These are phyloP conservation scores for Tetragnatha versicolor DNA, from an alignment of 1,140 invertebrate genomes.

Conservation along the genomic window DNA sequence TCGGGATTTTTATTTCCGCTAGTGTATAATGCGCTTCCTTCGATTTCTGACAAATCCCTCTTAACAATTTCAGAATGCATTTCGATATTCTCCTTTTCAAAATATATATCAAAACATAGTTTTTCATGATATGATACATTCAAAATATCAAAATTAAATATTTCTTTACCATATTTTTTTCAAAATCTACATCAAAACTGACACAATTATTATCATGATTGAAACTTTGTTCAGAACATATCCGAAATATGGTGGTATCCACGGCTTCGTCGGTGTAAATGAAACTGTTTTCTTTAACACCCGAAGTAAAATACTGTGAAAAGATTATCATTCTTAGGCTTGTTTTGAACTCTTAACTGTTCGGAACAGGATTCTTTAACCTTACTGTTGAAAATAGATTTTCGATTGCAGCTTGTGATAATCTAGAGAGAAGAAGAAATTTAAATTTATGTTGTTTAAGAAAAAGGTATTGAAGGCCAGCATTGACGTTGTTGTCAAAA, in stretches of 20 bases:
- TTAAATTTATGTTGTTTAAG: not conserved
- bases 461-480: not conserved
- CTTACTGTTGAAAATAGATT: constrained; percentile 8
- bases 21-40: too few relatives aligned
- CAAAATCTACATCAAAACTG: not conserved
- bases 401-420: not conserved
- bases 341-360: constrained; percentile 10
- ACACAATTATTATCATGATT: not conserved
- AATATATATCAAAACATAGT: too few relatives aligned
- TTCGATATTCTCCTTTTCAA: too few relatives aligned
- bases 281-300: not conserved
- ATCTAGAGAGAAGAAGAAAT: not conserved
- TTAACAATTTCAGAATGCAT: too few relatives aligned
- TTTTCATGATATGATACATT: too few relatives aligned
- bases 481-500: constrained; percentile 6
- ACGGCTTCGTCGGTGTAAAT: not conserved
- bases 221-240: too few relatives aligned
- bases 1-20: too few relatives aligned
- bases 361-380: constrained; percentile 27
- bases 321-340: not conserved
- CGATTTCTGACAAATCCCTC: too few relatives aligned
- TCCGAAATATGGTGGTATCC: not conserved
- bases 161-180: too few relatives aligned
- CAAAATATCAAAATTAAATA: too few relatives aligned
- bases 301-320: constrained; percentile 5